Conservation (phyloP, 2,797 vertebrate species). For the Gymnopithys bicolor region DNA sequence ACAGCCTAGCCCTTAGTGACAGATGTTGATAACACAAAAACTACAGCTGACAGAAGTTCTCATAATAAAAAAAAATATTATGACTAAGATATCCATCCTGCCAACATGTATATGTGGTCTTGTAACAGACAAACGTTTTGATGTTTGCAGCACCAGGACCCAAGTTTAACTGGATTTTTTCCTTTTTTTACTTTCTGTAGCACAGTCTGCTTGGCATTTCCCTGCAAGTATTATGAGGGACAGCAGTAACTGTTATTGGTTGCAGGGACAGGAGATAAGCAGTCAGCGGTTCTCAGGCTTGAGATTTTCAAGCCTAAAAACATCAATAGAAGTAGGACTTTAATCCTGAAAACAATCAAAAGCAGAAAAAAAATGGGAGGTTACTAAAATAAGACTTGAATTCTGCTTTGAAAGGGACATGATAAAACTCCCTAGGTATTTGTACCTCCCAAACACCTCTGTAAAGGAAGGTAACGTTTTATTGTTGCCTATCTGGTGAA, state of each 20-base stretch:
- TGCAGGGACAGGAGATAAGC: background rate
- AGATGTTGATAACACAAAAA: slow-evolving; percentile 13
- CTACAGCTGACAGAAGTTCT: slow-evolving; percentile 9
- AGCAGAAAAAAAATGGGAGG: background rate
- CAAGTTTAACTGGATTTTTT: background rate
- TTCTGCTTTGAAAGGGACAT: background rate
- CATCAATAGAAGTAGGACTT: background rate
- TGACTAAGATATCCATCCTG: background rate
- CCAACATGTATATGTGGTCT: background rate
- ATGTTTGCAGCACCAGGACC: background rate
- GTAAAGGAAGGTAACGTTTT: background rate
- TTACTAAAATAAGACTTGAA: background rate
- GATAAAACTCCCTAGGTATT: background rate
- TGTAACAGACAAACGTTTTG: background rate
- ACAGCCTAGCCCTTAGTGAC: background rate
- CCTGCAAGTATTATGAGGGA: background rate
- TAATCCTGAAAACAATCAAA: slow-evolving; percentile 12
- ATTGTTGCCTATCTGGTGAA: background rate
- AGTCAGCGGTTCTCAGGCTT: background rate
- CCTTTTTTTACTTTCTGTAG: background rate
- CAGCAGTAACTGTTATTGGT: background rate
- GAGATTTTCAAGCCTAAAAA: background rate
- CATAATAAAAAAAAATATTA: background rate
- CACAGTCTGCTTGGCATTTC: background rate
- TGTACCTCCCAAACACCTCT: background rate